phyloP scores from a whole-genome alignment of 2,888 invertebrate species.

The Bruchidius siliquastri region DNA sequence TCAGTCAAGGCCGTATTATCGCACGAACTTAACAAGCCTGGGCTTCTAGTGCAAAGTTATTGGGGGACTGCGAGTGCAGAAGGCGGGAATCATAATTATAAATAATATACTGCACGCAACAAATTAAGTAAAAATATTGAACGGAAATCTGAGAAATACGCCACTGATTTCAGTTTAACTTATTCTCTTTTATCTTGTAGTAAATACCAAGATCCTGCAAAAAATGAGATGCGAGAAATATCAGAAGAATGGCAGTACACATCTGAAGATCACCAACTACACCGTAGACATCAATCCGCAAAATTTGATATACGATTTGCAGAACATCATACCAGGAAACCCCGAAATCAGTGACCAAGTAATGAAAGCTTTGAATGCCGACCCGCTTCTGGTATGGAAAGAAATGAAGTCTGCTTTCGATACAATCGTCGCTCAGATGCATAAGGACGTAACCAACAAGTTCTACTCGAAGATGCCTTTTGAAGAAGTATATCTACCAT shows the following conservation, averaged over 20 bases:
- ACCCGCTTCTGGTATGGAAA: conserved; percentile 27
- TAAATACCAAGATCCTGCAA: conserved; percentile 21
- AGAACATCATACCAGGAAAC: conserved; percentile 32
- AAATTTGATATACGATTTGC: conserved; percentile 32
- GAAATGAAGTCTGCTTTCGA: conserved; percentile 31
- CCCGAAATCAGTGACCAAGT: conserved; percentile 29
- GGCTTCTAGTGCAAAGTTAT: too few species aligned
- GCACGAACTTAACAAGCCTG: too few species aligned
- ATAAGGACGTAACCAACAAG: conserved; percentile 23
- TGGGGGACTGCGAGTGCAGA: too few species aligned
- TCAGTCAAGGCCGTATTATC: too few species aligned
- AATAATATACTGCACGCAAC: too few species aligned
- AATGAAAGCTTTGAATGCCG: conserved; percentile 30
- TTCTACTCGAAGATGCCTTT: conserved; percentile 30
- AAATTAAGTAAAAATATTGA: too few species aligned
- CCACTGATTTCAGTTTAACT: too few species aligned
- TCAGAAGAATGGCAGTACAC: conserved; percentile 28
- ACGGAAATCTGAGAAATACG: too few species aligned
- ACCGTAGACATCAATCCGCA: conserved; percentile 57
- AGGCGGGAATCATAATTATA: too few species aligned
- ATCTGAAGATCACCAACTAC: conserved; percentile 25
- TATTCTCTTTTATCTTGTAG: conserved; percentile 17
- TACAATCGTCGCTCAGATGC: conserved; percentile 22
- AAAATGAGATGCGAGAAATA: conserved; percentile 27
- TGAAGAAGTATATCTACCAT: conserved; percentile 28